Evolutionary conservation across 2,113 vertebrate species (phyloP).

Genomic region (Strix aluco): DNA sequence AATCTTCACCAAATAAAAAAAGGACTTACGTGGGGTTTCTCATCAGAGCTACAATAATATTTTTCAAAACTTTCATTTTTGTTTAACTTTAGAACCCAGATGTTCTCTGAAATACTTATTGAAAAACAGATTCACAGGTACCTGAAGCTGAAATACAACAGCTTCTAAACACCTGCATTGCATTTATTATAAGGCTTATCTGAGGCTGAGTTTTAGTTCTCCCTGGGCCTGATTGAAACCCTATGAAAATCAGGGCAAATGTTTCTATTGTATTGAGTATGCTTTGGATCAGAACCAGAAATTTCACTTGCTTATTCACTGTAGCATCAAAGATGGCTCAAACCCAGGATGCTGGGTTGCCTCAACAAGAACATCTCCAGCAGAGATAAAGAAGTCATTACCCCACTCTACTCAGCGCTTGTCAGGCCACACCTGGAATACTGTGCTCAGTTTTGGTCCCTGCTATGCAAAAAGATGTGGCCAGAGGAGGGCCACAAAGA

Average conservation of each 20-base stretch:
- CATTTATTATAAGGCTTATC: background rate
- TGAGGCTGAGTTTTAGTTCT: background rate
- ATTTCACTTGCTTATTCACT: background rate
- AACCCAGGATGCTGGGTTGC: no score
- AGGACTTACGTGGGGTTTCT: background rate
- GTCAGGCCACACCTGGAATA: no score
- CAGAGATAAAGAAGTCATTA: no score
- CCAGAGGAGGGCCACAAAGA: no score
- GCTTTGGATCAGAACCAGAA: background rate
- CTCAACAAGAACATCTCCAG: no score
- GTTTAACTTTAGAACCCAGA: background rate
- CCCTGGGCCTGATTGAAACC: background rate
- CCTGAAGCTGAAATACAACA: background rate
- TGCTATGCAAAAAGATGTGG: no score
- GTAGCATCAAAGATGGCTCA: background rate
- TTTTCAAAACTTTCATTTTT: slow-evolving; percentile 10
- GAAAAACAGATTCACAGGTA: background rate
- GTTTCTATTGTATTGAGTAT: background rate
- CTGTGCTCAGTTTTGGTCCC: no score
- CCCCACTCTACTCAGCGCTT: no score
- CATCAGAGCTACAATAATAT: background rate
- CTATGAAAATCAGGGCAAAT: background rate
- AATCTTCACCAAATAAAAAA: background rate
- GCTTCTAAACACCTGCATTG: background rate
- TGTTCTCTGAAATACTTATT: background rate